phyloP scores from a whole-genome alignment of 1,140 invertebrate genomes.

The Ctenoplectra terminalis region DNA sequence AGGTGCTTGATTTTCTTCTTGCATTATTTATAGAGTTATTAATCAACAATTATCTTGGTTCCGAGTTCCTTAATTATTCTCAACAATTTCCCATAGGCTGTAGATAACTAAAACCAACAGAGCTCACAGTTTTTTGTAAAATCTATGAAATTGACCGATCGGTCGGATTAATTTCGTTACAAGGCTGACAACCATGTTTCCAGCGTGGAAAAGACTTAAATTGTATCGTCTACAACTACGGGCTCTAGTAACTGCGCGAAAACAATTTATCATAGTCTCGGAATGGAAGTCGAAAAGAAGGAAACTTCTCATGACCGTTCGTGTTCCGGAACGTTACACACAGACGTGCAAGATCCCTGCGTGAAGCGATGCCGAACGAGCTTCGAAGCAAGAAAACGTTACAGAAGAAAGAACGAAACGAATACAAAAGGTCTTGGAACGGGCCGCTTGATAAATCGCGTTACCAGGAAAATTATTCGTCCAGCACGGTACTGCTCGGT shows the following conservation, averaged over 20 bases:
- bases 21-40: not conserved
- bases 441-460: conserved; percentile 25
- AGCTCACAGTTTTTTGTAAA: not conserved
- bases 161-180: not conserved
- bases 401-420: not conserved
- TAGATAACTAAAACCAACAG: not conserved
- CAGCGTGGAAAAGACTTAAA: conserved; percentile 35
- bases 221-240: not conserved
- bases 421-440: conserved; percentile 14
- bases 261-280: conserved; percentile 52
- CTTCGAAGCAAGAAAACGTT: conserved; percentile 11
- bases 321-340: conserved; percentile 41
- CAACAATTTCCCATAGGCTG: too few relatives aligned
- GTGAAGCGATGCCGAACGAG: not conserved
- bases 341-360: not conserved
- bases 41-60: not conserved
- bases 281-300: conserved; percentile 42
- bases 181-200: not conserved
- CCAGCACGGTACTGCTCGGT: not conserved
- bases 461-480: conserved; percentile 9
- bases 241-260: conserved; percentile 2
- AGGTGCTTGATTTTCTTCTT: not conserved
- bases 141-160: conserved; percentile 6
- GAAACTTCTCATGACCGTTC: conserved; percentile 49
- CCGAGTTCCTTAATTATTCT: not conserved